Conservation (phyloP, 2,888 invertebrate genomes). For the Margaritifera margaritifera region DNA sequence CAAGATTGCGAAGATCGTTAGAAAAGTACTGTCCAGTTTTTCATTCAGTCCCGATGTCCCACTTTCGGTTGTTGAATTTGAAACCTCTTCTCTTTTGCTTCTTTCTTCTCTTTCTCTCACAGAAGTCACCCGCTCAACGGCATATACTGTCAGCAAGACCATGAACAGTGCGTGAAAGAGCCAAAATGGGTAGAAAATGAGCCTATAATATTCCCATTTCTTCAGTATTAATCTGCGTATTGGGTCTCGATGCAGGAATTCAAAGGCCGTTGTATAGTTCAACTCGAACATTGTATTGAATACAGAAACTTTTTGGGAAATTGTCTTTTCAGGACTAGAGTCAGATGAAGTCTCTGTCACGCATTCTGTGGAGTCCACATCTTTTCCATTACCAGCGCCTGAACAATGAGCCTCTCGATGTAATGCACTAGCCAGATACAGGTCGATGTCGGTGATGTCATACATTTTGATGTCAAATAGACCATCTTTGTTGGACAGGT, state of each 20-base stretch:
- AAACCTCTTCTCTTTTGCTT: constrained; percentile 9
- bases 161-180: constrained; percentile 41
- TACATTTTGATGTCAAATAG: constrained; percentile 55
- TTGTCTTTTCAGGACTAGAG: too few species aligned
- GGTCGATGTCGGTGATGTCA: constrained; percentile 58
- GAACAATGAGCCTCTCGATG: too few species aligned
- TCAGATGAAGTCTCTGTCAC: too few species aligned
- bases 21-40: constrained; percentile 15
- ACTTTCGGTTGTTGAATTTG: background rate
- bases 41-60: too few species aligned
- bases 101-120: constrained; percentile 5
- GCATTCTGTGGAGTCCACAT: too few species aligned
- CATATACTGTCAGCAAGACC: constrained; percentile 35
- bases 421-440: too few species aligned
- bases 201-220: constrained; percentile 45
- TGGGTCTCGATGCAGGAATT: constrained; percentile 41
- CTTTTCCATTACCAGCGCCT: too few species aligned
- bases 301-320: constrained; percentile 17
- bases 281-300: constrained; percentile 47
- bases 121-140: constrained; percentile 22
- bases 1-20: constrained; percentile 19
- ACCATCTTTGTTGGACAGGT: constrained; percentile 50
- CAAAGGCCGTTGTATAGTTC: constrained; percentile 39
- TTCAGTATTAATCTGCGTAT: constrained; percentile 38
- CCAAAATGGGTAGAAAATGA: constrained; percentile 39